These are phyloP conservation scores for Melinaea menophilus DNA, from an alignment of 2,888 invertebrate genomes.

Conservation along the genomic window DNA sequence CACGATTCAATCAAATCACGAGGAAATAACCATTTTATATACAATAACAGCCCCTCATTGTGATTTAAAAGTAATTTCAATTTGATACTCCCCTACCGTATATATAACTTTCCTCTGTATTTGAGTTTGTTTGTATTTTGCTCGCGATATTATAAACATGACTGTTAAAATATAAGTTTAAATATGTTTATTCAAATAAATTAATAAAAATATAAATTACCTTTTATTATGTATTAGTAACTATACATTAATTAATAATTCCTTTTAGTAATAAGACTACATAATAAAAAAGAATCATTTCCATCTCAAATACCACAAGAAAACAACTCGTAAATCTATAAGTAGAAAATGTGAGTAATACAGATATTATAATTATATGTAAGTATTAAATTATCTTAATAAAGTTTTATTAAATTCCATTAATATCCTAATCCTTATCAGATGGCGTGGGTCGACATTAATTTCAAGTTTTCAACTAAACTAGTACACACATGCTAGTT, in stretches of 20 bases:
- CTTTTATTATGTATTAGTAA: too few species aligned
- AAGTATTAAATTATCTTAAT: background rate
- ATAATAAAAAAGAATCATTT: too few species aligned
- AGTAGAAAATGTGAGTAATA: too few species aligned
- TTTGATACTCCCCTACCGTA: background rate
- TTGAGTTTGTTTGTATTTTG: background rate
- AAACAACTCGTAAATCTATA: too few species aligned
- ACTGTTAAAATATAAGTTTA: background rate
- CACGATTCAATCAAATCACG: background rate
- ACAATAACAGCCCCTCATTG: background rate
- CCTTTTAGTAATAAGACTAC: too few species aligned
- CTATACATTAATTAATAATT: too few species aligned
- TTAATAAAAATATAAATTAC: too few species aligned
- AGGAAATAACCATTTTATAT: slow-evolving; percentile 6
- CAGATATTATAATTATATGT: background rate
- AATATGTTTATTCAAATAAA: too few species aligned
- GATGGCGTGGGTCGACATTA: background rate
- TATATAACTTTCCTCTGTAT: background rate
- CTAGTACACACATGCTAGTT: background rate
- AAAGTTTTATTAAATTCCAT: background rate
- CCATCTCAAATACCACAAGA: too few species aligned
- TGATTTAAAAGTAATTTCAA: slow-evolving; percentile 1
- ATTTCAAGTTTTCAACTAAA: background rate
- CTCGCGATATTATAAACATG: background rate
- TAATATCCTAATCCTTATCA: slow-evolving; percentile 2